These are phyloP conservation scores for Cerastoderma edule DNA, from an alignment of 2,888 invertebrate species.

Conservation along the genomic window DNA sequence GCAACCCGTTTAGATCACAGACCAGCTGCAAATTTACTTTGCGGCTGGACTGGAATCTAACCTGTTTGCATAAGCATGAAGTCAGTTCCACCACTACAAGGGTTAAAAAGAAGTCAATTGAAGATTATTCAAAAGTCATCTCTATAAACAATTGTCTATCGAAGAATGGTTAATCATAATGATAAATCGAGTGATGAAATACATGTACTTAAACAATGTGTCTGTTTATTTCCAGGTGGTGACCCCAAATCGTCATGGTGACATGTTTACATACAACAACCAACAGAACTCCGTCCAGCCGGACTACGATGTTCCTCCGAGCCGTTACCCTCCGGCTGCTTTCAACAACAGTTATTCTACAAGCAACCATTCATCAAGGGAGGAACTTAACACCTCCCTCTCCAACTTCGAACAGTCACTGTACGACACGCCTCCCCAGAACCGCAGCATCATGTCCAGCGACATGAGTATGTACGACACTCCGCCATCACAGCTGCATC, in stretches of 20 bases:
- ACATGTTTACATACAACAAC: conserved; percentile 54
- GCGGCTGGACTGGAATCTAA: no score
- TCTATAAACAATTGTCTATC: no score
- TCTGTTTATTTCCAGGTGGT: conserved; percentile 64
- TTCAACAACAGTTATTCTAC: conserved; percentile 63
- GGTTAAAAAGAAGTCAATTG: no score
- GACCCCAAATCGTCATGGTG: conserved; percentile 59
- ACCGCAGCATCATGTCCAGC: conserved; percentile 47
- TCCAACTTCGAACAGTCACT: conserved; percentile 60
- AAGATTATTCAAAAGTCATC: no score
- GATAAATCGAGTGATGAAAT: no score
- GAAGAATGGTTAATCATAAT: no score
- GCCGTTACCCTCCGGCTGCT: conserved; percentile 61
- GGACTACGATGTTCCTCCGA: conserved; percentile 80
- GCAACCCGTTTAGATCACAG: no score
- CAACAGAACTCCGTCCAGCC: conserved; percentile 47
- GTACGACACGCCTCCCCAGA: conserved; percentile 73
- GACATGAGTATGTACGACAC: conserved; percentile 70
- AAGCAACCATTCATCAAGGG: conserved; percentile 50
- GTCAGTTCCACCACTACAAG: no score
- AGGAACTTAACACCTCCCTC: conserved; percentile 51
- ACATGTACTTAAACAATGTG: no score
- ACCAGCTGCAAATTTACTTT: no score
- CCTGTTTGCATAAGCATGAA: no score
- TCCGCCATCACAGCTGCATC: conserved; percentile 66